phyloP scores from a whole-genome alignment of 2,113 vertebrate species.

The Chaetops frenatus region DNA sequence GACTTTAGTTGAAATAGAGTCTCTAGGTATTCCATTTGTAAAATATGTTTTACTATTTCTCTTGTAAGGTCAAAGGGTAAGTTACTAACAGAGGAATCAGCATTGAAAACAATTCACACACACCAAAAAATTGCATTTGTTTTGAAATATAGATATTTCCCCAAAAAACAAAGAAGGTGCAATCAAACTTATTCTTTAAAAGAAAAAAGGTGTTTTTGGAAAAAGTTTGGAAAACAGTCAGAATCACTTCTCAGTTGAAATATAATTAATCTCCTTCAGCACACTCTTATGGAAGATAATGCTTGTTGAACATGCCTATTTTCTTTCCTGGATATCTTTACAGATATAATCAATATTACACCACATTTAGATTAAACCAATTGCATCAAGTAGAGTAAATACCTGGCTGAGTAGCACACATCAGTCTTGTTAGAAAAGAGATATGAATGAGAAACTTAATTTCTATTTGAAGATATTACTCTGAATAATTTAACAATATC shows the following conservation, averaged over 20 bases:
- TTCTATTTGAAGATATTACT: neutral
- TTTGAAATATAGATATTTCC: neutral
- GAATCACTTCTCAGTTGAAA: neutral
- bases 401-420: neutral
- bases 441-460: neutral
- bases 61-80: neutral
- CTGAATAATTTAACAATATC: neutral
- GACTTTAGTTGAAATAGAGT: neutral
- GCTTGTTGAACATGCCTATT: neutral
- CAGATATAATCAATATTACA: neutral
- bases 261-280: neutral
- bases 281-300: neutral
- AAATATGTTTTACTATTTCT: neutral
- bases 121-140: accelerated
- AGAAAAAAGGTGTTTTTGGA: accelerated
- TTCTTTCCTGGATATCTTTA: neutral
- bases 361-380: neutral
- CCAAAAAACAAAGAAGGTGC: accelerated
- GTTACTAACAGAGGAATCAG: neutral
- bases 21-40: neutral
- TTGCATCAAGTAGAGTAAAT: neutral
- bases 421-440: neutral
- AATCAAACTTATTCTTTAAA: neutral
- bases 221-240: neutral
- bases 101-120: neutral